Base-by-base conservation (phyloP, 2,797 vertebrate species). In the Momotus momota region DNA sequence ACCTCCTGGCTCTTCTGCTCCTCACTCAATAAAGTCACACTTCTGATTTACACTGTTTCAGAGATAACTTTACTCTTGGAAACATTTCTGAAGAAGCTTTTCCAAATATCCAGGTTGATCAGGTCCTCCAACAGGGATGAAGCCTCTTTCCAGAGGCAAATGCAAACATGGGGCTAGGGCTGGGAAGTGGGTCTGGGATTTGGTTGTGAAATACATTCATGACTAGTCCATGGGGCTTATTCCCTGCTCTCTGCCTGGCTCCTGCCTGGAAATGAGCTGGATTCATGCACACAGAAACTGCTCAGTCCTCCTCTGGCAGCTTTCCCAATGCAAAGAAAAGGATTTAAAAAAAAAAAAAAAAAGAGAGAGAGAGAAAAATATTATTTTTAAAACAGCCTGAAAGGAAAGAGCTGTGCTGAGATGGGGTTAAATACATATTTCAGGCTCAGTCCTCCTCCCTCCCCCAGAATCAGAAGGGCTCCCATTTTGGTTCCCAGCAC, bases 261-360 rank as follows among this genome's bases (percentile, higher is more conserved):
- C 33, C 71, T 66, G 84, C 60, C 81, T 89, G 93, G 81, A 82
- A 88, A 80, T 60, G 72, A 82, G 73, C 84, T 75, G 77, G 87
- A 71, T 82, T 71, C 45, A 7, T 35, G 49, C 58, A 83, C 86
- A 84, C 54, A 88, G 77, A 88, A 80, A 58, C 69, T 75, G 58
- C 54, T 83, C 81, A 86, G 87, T 75, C 75, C 81, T 90, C 51
- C 38, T 60, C 58, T 88, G 90, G 90, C 84, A 91, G 49, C 49
- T 86, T 80, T 67, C 87, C 87, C 58, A 31, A 38, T 2, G 27
- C 27, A 62, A 88, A 86, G 81, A 86, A 95, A 79, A 79, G 54
- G 52, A 66, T 31, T 41, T 43, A 12, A 43, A 43, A 43, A 61
- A 48, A 31, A 67, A 55, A 33, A 61, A 70, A 78, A 70, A 61